Evolutionary conservation across 2,113 vertebrate species (phyloP).

Genomic region (Laterallus jamaicensis): DNA sequence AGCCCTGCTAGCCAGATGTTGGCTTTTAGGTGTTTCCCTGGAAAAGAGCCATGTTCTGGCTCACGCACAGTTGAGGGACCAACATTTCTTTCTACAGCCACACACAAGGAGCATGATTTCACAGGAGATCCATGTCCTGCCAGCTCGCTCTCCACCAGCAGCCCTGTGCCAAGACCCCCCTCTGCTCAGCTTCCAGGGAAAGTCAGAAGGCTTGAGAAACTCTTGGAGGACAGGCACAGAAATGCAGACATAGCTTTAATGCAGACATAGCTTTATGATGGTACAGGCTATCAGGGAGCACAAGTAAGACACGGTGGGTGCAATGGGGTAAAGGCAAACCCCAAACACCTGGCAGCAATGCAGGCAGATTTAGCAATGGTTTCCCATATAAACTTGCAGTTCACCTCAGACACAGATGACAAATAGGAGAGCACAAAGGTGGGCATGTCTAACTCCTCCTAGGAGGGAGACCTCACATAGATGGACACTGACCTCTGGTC

Average conservation of each 20-base stretch:
- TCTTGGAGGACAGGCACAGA: neutral
- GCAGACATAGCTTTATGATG: neutral
- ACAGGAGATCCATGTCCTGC: neutral
- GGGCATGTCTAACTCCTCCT: neutral
- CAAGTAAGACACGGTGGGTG: neutral
- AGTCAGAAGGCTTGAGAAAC: neutral
- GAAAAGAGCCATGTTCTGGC: neutral
- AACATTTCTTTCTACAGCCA: accelerated
- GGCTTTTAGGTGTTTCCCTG: neutral
- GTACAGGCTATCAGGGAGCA: neutral
- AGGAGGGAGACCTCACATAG: neutral
- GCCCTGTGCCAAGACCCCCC: neutral
- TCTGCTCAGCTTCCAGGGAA: neutral
- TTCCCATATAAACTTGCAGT: neutral
- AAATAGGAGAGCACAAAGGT: neutral
- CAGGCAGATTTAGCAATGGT: neutral
- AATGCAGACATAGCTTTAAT: neutral
- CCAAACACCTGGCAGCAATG: neutral
- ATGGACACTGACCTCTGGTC: neutral
- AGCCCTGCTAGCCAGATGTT: neutral
- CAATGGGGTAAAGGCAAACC: neutral
- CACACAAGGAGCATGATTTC: neutral
- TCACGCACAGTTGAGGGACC: neutral
- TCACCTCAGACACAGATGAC: neutral
- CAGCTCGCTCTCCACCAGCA: neutral